A percentile compares a stretch with the other conserved stretches of the same genome.
These are phyloP conservation scores for Stenotaenia linearis DNA, from an alignment of 2,888 invertebrate genomes.

Conservation along the genomic window DNA sequence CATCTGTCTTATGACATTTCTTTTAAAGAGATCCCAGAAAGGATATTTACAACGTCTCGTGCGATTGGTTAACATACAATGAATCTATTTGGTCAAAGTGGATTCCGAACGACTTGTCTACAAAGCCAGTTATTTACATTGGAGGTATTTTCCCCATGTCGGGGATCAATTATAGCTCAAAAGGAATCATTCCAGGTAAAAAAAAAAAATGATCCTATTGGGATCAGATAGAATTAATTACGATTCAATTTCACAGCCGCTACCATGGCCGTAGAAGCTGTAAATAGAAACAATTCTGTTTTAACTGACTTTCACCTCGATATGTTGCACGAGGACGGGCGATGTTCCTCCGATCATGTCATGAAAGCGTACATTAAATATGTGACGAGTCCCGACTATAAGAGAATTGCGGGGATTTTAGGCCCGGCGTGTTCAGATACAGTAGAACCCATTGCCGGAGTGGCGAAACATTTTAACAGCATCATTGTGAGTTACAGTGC, in stretches of 20 bases:
- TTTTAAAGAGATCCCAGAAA: neutral
- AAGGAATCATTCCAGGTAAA: slow-evolving; percentile 55
- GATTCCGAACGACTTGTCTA: slow-evolving; percentile 47
- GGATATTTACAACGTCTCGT: slow-evolving; percentile 54
- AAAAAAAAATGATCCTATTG: too few species aligned
- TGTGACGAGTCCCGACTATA: slow-evolving; percentile 54
- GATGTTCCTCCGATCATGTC: slow-evolving; percentile 65
- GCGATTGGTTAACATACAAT: slow-evolving; percentile 59
- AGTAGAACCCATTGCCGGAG: slow-evolving; percentile 69
- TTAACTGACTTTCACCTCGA: slow-evolving; percentile 58
- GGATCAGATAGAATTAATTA: neutral
- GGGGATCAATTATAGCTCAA: slow-evolving; percentile 56
- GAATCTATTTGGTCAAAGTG: slow-evolving; percentile 49
- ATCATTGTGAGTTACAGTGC: slow-evolving; percentile 72
- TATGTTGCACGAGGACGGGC: slow-evolving; percentile 58
- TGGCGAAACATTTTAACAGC: slow-evolving; percentile 65
- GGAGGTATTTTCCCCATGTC: slow-evolving; percentile 67
- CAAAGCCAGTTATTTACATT: slow-evolving; percentile 53
- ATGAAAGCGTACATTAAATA: slow-evolving; percentile 70
- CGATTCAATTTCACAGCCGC: slow-evolving; percentile 51
- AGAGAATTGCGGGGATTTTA: slow-evolving; percentile 62
- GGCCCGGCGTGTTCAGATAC: slow-evolving; percentile 78
- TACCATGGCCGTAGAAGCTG: slow-evolving; percentile 57
- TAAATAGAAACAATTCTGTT: slow-evolving; percentile 57
- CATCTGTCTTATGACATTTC: too few species aligned